Evolutionary conservation across 1,140 invertebrate genomes (phyloP).

Genomic region (Melitaea cinxia): DNA sequence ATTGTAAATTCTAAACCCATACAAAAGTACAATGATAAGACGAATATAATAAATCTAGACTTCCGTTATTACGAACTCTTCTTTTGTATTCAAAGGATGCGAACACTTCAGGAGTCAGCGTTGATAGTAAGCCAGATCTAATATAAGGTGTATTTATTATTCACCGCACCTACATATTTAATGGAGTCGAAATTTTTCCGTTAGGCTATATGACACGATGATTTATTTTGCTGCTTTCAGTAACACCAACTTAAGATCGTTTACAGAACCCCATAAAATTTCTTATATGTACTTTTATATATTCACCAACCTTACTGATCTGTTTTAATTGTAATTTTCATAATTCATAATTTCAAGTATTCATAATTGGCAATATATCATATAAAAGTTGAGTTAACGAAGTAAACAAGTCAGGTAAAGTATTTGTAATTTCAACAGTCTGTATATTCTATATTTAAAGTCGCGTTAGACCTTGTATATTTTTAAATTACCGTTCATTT

Average conservation of each 20-base stretch:
- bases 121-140: constrained; percentile 6
- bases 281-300: too few relatives aligned
- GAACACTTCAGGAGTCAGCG: constrained; percentile 5
- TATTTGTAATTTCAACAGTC: too few relatives aligned
- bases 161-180: constrained; percentile 11
- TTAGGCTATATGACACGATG: constrained; percentile 2
- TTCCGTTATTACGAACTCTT: constrained; percentile 1
- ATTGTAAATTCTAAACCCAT: constrained; percentile 10
- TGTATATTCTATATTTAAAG: too few relatives aligned
- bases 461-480: too few relatives aligned
- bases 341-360: too few relatives aligned
- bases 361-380: too few relatives aligned
- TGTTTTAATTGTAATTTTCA: too few relatives aligned
- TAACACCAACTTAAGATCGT: neutral
- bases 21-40: constrained; percentile 4
- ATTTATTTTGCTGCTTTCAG: neutral
- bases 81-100: constrained; percentile 8
- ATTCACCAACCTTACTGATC: too few relatives aligned
- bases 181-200: neutral
- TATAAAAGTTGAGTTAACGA: too few relatives aligned
- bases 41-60: constrained; percentile 7
- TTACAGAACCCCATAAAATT: too few relatives aligned
- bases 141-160: constrained; percentile 12
- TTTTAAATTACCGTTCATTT: too few relatives aligned
- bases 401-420: too few relatives aligned